phyloP scores from a whole-genome alignment of 2,888 invertebrate genomes.

The Drosophila setosimentum region DNA sequence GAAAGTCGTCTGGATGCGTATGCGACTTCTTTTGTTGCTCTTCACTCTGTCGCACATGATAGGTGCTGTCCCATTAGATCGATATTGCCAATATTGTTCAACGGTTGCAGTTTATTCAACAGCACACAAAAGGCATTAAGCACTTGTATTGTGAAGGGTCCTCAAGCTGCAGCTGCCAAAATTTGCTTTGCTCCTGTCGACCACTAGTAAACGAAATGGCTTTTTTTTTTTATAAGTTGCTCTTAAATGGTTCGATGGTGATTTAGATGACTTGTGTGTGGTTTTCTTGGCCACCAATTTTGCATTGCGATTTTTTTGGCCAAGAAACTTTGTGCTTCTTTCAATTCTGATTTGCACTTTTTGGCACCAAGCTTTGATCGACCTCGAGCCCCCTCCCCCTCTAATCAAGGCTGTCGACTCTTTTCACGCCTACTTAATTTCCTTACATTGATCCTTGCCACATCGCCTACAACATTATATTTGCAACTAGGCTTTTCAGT shows the following conservation, averaged over 20 bases:
- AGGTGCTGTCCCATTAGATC: background rate
- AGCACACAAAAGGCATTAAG: slow-evolving; percentile 11
- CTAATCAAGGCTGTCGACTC: slow-evolving; percentile 22
- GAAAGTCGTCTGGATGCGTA: background rate
- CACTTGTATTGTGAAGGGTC: slow-evolving; percentile 5
- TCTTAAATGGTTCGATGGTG: too few species aligned
- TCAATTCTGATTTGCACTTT: slow-evolving; percentile 6
- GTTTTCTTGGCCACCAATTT: slow-evolving; percentile 24
- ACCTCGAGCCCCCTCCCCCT: background rate
- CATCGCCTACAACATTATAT: slow-evolving; percentile 16
- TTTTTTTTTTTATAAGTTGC: slow-evolving; percentile 6
- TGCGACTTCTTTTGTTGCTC: background rate
- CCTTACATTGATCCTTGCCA: slow-evolving; percentile 3
- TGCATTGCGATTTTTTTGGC: slow-evolving; percentile 40
- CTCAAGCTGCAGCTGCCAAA: slow-evolving; percentile 7
- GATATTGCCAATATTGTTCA: slow-evolving; percentile 1
- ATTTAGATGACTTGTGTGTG: slow-evolving; percentile 43
- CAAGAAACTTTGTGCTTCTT: slow-evolving; percentile 18
- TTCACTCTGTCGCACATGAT: background rate
- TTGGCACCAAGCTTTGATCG: slow-evolving; percentile 26
- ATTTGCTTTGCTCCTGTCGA: background rate
- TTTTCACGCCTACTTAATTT: slow-evolving; percentile 16
- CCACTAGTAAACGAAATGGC: background rate
- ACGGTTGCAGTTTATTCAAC: background rate
- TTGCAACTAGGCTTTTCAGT: slow-evolving; percentile 36